Evolutionary conservation across 2,797 vertebrate genomes (phyloP).

Genomic region (Spinibarbus caldwelli): DNA sequence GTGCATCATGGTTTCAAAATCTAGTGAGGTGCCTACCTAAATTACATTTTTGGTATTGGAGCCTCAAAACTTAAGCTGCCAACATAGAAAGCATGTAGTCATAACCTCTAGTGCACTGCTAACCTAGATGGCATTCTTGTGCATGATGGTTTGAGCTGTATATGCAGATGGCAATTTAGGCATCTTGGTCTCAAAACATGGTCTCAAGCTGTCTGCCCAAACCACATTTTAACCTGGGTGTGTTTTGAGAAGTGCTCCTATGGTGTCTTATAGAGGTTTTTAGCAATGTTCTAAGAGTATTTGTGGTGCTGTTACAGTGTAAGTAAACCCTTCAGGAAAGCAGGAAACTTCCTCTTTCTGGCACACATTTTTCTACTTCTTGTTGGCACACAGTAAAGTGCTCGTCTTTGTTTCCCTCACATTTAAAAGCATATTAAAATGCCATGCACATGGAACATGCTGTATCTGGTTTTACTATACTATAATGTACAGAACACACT

Average conservation of each 20-base stretch:
- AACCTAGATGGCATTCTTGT: background rate
- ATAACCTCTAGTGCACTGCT: background rate
- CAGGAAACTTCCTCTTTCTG: background rate
- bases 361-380: conserved; percentile 5
- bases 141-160: background rate
- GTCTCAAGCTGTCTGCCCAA: background rate
- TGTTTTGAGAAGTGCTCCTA: background rate
- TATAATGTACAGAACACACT: background rate
- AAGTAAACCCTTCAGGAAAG: conserved; percentile 19
- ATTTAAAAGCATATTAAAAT: conserved; percentile 36
- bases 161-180: background rate
- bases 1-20: background rate
- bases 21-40: background rate
- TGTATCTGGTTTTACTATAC: conserved; percentile 1
- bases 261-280: background rate
- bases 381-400: conserved; percentile 55
- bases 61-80: background rate
- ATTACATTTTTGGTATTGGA: background rate
- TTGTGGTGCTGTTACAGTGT: conserved; percentile 58
- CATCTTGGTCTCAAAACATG: background rate
- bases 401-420: conserved; percentile 15
- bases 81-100: background rate
- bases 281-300: background rate
- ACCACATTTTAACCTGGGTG: background rate
- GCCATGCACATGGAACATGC: background rate